A percentile compares a stretch with the other conserved stretches of the same genome.
Conservation (phyloP, 2,888 invertebrate genomes). For the Heterodera filipjevi region DNA sequence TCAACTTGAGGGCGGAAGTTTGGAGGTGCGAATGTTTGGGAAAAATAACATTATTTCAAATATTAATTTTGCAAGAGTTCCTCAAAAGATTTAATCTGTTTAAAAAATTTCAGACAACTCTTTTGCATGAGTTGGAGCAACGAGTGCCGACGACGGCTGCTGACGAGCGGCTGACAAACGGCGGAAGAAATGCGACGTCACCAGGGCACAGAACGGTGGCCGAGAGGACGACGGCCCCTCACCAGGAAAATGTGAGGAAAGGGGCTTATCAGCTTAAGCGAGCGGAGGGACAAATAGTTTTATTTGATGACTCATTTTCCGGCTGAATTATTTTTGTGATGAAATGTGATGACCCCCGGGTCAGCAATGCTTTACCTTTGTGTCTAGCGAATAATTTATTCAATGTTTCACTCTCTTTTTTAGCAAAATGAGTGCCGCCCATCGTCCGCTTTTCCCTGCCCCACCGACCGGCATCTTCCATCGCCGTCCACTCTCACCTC, state of each 20-base stretch:
- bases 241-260: neutral
- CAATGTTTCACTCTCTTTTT: neutral
- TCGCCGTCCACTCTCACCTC: neutral
- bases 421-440: neutral
- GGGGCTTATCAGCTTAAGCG: neutral
- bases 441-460: neutral
- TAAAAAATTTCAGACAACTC: constrained; percentile 11
- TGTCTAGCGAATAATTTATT: no score
- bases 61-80: no score
- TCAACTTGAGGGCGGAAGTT: constrained; percentile 35
- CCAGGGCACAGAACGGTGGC: neutral
- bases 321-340: no score
- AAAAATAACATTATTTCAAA: constrained; percentile 8
- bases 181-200: constrained; percentile 1
- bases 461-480: neutral
- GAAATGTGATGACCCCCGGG: no score
- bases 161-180: neutral
- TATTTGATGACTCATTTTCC: no score
- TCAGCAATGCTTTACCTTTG: neutral
- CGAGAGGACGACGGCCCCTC: neutral
- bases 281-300: no score
- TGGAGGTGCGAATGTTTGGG: neutral
- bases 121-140: constrained; percentile 26
- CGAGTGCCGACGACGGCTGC: neutral
- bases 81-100: neutral